Evolutionary conservation across 2,888 invertebrate species (phyloP).

Genomic region (Melanchra persicariae): DNA sequence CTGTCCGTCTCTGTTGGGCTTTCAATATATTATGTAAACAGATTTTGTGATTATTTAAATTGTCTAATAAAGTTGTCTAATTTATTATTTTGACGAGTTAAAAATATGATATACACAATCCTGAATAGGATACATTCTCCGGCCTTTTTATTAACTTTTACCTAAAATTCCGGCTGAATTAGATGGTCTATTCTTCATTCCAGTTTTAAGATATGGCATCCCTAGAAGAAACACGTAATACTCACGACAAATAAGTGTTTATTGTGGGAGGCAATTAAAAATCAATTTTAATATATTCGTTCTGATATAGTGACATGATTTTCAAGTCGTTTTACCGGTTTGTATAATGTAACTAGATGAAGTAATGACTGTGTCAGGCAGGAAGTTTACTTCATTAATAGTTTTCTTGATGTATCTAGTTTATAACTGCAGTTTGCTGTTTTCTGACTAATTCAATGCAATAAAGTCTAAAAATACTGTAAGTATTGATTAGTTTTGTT

Average conservation of each 20-base stretch:
- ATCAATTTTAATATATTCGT: constrained; percentile 22
- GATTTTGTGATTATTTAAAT: too few species aligned
- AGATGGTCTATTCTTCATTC: too few species aligned
- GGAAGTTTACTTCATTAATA: neutral
- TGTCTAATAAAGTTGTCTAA: too few species aligned
- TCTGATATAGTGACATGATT: constrained; percentile 44
- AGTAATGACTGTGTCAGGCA: neutral
- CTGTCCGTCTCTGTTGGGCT: too few species aligned
- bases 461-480: neutral
- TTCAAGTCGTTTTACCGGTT: constrained; percentile 16
- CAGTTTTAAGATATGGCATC: too few species aligned
- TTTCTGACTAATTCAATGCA: neutral
- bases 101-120: too few species aligned
- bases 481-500: too few species aligned
- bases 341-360: constrained; percentile 1
- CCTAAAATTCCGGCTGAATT: too few species aligned
- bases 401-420: neutral
- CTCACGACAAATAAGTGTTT: constrained; percentile 9
- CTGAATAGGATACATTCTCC: too few species aligned
- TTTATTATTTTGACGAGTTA: too few species aligned
- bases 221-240: constrained; percentile 38
- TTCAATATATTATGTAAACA: too few species aligned
- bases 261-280: constrained; percentile 38
- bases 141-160: too few species aligned
- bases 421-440: neutral